Conservation (phyloP, 2,797 vertebrate species). For the Gadopsis bispinosus region DNA sequence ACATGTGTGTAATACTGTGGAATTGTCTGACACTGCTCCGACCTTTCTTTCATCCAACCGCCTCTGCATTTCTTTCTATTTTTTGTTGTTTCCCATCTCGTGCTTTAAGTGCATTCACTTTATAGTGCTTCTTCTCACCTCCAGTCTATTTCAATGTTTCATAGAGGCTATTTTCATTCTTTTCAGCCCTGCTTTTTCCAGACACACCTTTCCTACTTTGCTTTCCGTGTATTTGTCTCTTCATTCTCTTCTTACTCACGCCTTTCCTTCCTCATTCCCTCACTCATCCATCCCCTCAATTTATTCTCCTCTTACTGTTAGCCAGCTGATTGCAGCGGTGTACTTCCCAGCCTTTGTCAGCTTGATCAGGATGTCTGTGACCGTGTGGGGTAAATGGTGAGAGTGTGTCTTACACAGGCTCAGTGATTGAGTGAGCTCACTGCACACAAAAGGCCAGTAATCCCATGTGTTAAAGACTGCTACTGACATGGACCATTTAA, state of each 20-base stretch:
- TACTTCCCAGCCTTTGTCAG: conserved; percentile 62
- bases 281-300: conserved; percentile 29
- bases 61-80: conserved; percentile 35
- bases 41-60: conserved; percentile 45
- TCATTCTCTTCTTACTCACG: not conserved
- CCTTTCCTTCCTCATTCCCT: not conserved
- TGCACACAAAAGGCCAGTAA: conserved; percentile 80
- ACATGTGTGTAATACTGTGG: conserved; percentile 34
- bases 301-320: conserved; percentile 48
- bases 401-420: conserved; percentile 72
- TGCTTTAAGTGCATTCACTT: conserved; percentile 46
- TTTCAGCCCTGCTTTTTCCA: conserved; percentile 30
- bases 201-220: conserved; percentile 15
- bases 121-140: conserved; percentile 48
- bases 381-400: conserved; percentile 67
- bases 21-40: conserved; percentile 2
- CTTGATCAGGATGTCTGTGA: conserved; percentile 65
- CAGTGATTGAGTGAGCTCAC: conserved; percentile 75
- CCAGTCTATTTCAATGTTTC: conserved; percentile 42
- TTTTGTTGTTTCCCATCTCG: conserved; percentile 33
- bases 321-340: conserved; percentile 66
- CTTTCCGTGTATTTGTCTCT: conserved; percentile 39
- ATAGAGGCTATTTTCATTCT: conserved; percentile 30
- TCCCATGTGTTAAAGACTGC: conserved; percentile 79
- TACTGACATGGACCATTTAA: conserved; percentile 81